Percentiles rank a stretch among this genome's conserved stretches.
These are phyloP conservation scores for Cosmorhoe ocellata DNA, from an alignment of 2,888 invertebrate species.

Conservation along the genomic window DNA sequence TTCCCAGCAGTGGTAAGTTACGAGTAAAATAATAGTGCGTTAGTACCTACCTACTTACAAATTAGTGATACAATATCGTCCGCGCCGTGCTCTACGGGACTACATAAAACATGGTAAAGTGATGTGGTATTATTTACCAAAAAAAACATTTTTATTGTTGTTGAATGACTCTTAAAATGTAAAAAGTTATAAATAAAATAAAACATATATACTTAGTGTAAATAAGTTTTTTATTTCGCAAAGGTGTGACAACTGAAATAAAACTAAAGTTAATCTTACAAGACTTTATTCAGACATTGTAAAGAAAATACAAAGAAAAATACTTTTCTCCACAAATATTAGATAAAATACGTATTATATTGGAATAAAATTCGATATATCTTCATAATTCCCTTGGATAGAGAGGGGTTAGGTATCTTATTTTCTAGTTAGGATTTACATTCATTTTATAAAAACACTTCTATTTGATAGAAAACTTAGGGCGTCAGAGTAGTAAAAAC, in stretches of 20 bases:
- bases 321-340: slow-evolving; percentile 65
- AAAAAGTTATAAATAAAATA: slow-evolving; percentile 46
- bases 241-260: slow-evolving; percentile 34
- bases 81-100: slow-evolving; percentile 11
- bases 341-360: slow-evolving; percentile 72
- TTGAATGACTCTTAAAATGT: slow-evolving; percentile 44
- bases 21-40: slow-evolving; percentile 69
- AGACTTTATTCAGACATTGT: slow-evolving; percentile 78
- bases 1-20: slow-evolving; percentile 65
- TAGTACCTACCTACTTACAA: slow-evolving; percentile 42
- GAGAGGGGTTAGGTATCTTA: slow-evolving; percentile 49
- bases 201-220: slow-evolving; percentile 29
- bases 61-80: slow-evolving; percentile 42
- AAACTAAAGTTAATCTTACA: slow-evolving; percentile 57
- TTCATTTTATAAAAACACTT: slow-evolving; percentile 33
- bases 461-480: slow-evolving; percentile 37
- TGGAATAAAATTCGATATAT: slow-evolving; percentile 74
- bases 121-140: slow-evolving; percentile 39
- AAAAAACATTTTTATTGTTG: slow-evolving; percentile 21
- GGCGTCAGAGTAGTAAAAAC: slow-evolving; percentile 28
- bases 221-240: slow-evolving; percentile 51
- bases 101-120: slow-evolving; percentile 41
- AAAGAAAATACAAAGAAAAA: slow-evolving; percentile 77
- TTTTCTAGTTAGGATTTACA: slow-evolving; percentile 43
- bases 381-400: slow-evolving; percentile 56